These are phyloP conservation scores for Aegotheles bennettii DNA, from an alignment of 2,113 vertebrate species.

Conservation along the genomic window DNA sequence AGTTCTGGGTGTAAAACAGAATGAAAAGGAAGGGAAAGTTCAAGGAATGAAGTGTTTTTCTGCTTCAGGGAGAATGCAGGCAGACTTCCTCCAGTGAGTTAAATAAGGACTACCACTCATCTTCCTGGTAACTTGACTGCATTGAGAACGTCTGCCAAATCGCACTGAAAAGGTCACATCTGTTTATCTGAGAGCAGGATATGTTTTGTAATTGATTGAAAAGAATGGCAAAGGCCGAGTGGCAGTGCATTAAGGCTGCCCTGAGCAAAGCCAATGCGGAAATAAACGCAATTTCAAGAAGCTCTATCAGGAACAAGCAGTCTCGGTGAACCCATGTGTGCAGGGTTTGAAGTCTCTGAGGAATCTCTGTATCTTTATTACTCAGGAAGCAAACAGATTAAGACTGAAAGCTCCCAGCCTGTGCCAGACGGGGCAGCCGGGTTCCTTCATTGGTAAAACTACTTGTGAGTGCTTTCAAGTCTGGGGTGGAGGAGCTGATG, in stretches of 20 bases:
- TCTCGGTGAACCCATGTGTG: fast-evolving
- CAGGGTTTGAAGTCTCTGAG: neutral
- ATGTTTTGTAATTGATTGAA: neutral
- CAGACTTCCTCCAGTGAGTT: neutral
- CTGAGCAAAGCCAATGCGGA: neutral
- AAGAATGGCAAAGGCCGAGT: neutral
- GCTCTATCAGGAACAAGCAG: neutral
- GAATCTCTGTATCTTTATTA: neutral
- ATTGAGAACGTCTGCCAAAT: neutral
- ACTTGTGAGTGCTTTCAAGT: neutral
- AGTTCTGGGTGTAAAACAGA: neutral
- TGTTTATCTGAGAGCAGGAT: neutral
- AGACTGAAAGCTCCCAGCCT: neutral
- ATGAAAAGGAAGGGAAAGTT: neutral
- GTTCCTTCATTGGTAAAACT: neutral
- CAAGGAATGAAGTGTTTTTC: neutral
- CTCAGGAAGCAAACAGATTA: neutral
- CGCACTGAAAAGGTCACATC: neutral
- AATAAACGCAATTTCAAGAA: neutral
- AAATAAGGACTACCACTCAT: neutral
- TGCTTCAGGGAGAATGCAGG: neutral
- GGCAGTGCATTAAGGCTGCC: neutral
- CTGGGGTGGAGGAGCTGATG: neutral
- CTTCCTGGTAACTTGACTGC: neutral
- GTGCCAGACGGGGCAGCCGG: neutral